Percentiles rank a stretch among this genome's conserved stretches.
phyloP scores from a whole-genome alignment of 2,888 invertebrate genomes.

The Eumacrocentrus americanus region DNA sequence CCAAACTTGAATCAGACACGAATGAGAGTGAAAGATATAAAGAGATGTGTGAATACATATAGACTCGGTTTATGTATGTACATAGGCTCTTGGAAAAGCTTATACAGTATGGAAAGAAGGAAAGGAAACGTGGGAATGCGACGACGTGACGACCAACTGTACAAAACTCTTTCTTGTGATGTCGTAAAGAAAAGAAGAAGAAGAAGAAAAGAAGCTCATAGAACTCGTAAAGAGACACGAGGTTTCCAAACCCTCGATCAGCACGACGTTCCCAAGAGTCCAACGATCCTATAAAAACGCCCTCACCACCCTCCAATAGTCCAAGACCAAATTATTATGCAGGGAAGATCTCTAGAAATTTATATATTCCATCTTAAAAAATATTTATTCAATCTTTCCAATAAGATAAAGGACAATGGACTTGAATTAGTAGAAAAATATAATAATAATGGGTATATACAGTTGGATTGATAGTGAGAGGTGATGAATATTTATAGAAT shows the following conservation, averaged over 20 bases:
- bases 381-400: not conserved
- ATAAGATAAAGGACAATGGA: not conserved
- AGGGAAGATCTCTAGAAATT: not conserved
- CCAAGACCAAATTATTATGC: not conserved
- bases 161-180: conserved; percentile 1
- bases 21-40: not conserved
- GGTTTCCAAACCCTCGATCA: conserved; percentile 6
- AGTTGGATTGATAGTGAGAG: not conserved
- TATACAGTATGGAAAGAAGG: too few relatives aligned
- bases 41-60: not conserved
- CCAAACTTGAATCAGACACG: not conserved
- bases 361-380: not conserved
- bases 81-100: not conserved
- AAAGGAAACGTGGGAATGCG: not conserved
- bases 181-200: conserved; percentile 20
- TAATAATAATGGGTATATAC: not conserved
- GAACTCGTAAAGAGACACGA: conserved; percentile 3
- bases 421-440: too few relatives aligned
- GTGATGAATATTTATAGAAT: conserved; percentile 17
- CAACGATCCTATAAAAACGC: conserved; percentile 3
- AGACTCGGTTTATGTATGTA: too few relatives aligned
- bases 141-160: too few relatives aligned
- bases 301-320: not conserved
- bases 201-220: not conserved
- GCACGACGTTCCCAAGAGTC: not conserved